Evolutionary conservation across 64 coral and sea anemone genomes (phyloP).

Genomic region (Orbicella faveolata): DNA sequence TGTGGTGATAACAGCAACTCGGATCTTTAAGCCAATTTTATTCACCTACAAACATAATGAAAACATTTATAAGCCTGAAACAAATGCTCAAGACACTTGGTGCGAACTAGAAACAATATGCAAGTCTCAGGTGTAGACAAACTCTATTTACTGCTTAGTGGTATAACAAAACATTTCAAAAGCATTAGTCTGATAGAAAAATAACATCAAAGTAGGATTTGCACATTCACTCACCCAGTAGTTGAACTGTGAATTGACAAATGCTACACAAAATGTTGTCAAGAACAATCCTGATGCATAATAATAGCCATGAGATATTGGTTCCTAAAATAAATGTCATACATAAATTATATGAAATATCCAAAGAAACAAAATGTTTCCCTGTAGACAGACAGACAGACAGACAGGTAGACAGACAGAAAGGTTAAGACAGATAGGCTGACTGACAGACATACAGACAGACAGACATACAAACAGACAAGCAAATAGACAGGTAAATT

Average conservation of each 20-base stretch:
- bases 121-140: not conserved
- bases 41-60: constrained; percentile 60
- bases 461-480: no score
- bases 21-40: constrained; percentile 90
- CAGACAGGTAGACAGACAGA: no score
- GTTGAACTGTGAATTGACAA: constrained; percentile 82
- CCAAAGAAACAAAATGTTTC: no score
- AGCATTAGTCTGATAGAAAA: not conserved
- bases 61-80: not conserved
- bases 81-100: not conserved
- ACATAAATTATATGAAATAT: no score
- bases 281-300: constrained; percentile 87
- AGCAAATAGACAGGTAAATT: no score
- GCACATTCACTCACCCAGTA: constrained; percentile 67
- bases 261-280: constrained; percentile 71
- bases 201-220: not conserved
- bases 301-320: constrained; percentile 88
- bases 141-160: not conserved
- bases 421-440: no score
- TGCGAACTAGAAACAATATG: not conserved
- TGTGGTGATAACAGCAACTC: constrained; percentile 88
- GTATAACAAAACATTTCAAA: no score
- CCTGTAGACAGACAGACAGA: no score
- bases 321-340: constrained; percentile 68
- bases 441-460: no score